A percentile compares a stretch with the other conserved stretches of the same genome.
Conservation (phyloP, 2,113 vertebrate species). For the Nymphicus hollandicus region DNA sequence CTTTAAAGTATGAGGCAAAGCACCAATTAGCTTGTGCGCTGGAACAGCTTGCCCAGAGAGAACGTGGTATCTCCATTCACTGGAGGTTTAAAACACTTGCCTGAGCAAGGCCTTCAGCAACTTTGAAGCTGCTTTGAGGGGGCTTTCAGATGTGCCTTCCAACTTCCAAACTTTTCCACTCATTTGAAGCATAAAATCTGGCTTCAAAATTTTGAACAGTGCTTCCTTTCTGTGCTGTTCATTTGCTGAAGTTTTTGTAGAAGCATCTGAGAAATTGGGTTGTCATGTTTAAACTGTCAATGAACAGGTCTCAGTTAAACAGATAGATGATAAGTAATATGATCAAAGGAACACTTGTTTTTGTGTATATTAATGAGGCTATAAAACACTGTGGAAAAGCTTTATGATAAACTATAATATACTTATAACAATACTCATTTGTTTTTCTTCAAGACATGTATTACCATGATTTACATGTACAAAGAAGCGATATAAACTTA, state of each 20-base stretch:
- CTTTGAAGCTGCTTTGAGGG: not conserved
- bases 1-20: not conserved
- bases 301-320: not conserved
- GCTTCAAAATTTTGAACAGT: conserved; percentile 74
- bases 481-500: not conserved
- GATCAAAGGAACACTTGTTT: conserved; percentile 30
- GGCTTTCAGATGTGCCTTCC: not conserved
- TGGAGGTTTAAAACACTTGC: not conserved
- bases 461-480: not conserved
- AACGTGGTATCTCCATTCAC: not conserved
- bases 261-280: conserved; percentile 69
- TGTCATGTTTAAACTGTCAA: conserved; percentile 42
- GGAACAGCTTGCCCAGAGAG: not conserved
- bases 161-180: conserved; percentile 57
- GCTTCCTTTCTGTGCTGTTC: conserved; percentile 68
- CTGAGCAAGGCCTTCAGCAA: not conserved
- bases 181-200: conserved; percentile 70
- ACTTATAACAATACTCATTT: not conserved
- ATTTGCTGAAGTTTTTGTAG: conserved; percentile 62
- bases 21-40: conserved; percentile 58
- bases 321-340: conserved; percentile 8
- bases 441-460: not conserved
- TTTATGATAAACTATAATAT: not conserved
- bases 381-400: not conserved
- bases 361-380: not conserved